phyloP scores from a whole-genome alignment of 2,797 vertebrate species.

The Sphenodon punctatus region DNA sequence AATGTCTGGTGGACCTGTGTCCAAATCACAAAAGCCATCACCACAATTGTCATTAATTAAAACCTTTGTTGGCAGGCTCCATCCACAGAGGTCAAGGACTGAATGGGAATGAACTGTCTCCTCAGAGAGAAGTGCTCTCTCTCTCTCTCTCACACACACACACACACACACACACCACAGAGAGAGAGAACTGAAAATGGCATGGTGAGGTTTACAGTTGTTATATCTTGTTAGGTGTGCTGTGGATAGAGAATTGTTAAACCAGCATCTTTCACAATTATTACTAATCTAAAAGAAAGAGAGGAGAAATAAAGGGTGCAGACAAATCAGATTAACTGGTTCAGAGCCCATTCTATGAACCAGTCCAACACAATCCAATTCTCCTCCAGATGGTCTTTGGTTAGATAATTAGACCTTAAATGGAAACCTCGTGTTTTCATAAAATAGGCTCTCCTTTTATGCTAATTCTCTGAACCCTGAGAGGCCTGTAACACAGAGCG shows the following conservation, averaged over 20 bases:
- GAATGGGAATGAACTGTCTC: not conserved
- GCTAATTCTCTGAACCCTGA: not conserved
- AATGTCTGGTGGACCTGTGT: not conserved
- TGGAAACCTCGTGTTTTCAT: not conserved
- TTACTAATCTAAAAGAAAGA: not conserved
- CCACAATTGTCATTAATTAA: not conserved
- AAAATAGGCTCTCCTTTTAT: conserved; percentile 1
- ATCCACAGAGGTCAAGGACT: not conserved
- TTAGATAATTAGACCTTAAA: conserved; percentile 4
- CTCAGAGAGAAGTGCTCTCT: no score
- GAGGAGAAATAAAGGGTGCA: not conserved
- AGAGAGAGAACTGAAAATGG: no score
- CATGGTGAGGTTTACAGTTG: not conserved
- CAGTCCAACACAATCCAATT: not conserved
- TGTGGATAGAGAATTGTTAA: not conserved
- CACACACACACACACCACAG: no score
- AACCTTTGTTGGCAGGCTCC: not conserved
- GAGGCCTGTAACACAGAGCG: not conserved
- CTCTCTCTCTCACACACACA: no score
- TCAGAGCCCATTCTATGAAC: not conserved
- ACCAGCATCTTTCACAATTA: not conserved
- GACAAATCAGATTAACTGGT: not conserved
- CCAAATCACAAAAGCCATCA: not conserved
- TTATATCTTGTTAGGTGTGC: not conserved
- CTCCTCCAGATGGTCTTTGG: not conserved